Base-by-base conservation (phyloP, 1,140 invertebrate species). In the Gryllus bimaculatus region DNA sequence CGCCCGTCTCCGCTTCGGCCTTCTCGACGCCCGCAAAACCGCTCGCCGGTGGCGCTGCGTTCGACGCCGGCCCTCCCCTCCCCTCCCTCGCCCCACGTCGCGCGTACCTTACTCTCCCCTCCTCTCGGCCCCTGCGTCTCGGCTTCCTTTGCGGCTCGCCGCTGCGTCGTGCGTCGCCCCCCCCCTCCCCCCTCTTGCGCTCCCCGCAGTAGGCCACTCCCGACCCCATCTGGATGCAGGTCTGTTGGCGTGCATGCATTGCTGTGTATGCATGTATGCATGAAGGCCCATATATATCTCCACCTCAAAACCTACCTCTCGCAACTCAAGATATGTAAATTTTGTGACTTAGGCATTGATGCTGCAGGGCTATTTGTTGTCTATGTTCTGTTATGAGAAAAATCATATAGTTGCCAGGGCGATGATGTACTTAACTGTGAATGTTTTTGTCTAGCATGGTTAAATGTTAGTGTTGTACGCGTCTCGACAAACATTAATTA, bases 281-380 rank as follows among this genome's bases (percentile, higher is more conserved):
- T 66, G 54, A 66, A 18, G 18, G 10, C 18, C 21, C 21, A 13
- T 39, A 76, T 76, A 76, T 39, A 76, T 21, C 47, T 15, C n/a
- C 26, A 76, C 13, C 47, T 76, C 47, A 47, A 26, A 39, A 76
- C 15, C 47, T 15, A 76, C 26, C 75, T 76, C 47, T 76, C 47
- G 75, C 26, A 15, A 78, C 81, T 81, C 79, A 82, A 82, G 73
- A 66, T 73, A 49, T 75, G 80, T 80, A 84, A 84, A 84, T 82
- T 82, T 83, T 82, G 21, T 78, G 81, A 18, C 54, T 66, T 66
- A 66, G 54, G 54, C 10, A 66, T 66, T 66, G 54, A 66, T 18
- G 54, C 18, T 10, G 54, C 10, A 13, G 10, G 54, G 7, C 54
- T 66, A 66, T 39, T 39, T 39, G 26, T 39, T 39, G 26, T 39